phyloP scores from a whole-genome alignment of 2,113 vertebrate species.

The Trinectes maculatus region DNA sequence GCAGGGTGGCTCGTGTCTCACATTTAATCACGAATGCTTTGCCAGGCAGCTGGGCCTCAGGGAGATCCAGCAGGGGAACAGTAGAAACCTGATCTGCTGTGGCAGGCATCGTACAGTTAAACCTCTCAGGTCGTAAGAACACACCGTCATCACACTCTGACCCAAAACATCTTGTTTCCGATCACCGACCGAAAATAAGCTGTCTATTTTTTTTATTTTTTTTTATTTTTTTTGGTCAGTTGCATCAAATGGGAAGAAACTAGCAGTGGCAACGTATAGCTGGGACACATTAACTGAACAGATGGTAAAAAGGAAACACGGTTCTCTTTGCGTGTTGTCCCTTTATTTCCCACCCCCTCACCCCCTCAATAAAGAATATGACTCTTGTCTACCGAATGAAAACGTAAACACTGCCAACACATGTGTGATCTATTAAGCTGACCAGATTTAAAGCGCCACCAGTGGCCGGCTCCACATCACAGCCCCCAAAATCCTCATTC shows the following conservation, averaged over 20 bases:
- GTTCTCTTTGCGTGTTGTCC: conserved; percentile 25
- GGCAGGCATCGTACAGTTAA: conserved; percentile 55
- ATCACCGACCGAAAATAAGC: background rate
- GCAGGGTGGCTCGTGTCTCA: conserved; percentile 79
- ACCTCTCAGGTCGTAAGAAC: conserved; percentile 49
- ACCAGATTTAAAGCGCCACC: conserved; percentile 53
- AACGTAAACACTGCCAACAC: conserved; percentile 63
- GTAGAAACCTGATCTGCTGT: conserved; percentile 66
- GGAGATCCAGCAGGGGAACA: conserved; percentile 56
- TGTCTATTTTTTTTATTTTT: too few relatives aligned
- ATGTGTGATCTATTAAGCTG: conserved; percentile 67
- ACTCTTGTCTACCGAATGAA: conserved; percentile 51
- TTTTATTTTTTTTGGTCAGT: conserved; percentile 8
- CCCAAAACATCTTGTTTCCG: conserved; percentile 27
- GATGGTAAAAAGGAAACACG: conserved; percentile 58
- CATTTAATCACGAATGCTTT: conserved; percentile 79
- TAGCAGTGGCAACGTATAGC: conserved; percentile 30
- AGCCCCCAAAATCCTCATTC: conserved; percentile 54
- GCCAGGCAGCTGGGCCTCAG: conserved; percentile 76
- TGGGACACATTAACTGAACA: conserved; percentile 55
- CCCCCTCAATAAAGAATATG: conserved; percentile 33
- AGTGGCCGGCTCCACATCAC: conserved; percentile 62
- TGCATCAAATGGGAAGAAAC: conserved; percentile 19
- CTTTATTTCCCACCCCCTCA: background rate
- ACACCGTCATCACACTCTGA: conserved; percentile 31